Evolutionary conservation across 1,140 invertebrate species (phyloP).

Genomic region (Periplaneta americana): DNA sequence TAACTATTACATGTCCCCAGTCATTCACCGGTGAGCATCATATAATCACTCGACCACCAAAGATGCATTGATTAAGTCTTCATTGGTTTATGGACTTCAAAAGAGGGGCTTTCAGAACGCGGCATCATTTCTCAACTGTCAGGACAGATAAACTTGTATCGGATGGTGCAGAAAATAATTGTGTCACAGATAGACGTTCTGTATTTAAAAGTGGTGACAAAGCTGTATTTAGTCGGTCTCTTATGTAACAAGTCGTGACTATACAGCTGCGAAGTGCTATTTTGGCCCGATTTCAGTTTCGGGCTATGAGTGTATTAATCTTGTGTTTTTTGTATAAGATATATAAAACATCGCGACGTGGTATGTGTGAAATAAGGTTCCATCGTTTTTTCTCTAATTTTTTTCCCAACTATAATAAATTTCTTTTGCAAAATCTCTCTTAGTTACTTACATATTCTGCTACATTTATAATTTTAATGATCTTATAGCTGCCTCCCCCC

Average conservation of each 20-base stretch:
- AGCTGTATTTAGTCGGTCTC: not conserved
- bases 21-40: too few relatives aligned
- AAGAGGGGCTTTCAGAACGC: too few relatives aligned
- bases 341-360: not conserved
- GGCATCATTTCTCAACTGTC: not conserved
- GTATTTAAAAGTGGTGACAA: not conserved
- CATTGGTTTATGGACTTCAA: too few relatives aligned
- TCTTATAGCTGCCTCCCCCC: not conserved
- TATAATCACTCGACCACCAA: too few relatives aligned
- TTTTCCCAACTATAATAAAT: not conserved
- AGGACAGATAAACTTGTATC: not conserved
- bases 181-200: not conserved
- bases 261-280: not conserved
- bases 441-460: not conserved
- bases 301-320: not conserved
- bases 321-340: not conserved
- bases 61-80: too few relatives aligned
- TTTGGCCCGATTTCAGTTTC: not conserved
- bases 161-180: not conserved
- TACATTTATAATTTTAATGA: not conserved
- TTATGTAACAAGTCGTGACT: not conserved
- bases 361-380: not conserved
- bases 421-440: not conserved
- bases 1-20: too few relatives aligned
- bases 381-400: not conserved